Percentiles rank a stretch among this genome's conserved stretches.
phyloP scores from a whole-genome alignment of 1,140 invertebrate species.

The Dolichoris vasculosae region DNA sequence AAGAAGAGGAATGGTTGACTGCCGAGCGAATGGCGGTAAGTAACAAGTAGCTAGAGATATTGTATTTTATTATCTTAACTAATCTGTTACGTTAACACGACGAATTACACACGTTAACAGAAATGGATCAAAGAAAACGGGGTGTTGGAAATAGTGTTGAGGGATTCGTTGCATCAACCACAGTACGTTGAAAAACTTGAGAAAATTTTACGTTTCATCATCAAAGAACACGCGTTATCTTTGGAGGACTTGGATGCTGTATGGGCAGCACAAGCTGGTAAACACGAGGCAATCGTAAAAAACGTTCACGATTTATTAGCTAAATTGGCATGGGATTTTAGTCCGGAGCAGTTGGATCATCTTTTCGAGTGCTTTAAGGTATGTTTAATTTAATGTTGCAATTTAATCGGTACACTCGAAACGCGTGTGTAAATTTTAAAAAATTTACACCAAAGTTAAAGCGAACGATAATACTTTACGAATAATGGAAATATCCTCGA shows the following conservation, averaged over 20 bases:
- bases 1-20: conserved; percentile 93
- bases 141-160: conserved; percentile 94
- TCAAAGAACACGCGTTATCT: conserved; percentile 94
- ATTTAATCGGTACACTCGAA: too few species aligned
- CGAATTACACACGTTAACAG: too few species aligned
- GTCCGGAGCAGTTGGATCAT: conserved; percentile 96
- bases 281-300: conserved; percentile 96
- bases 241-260: conserved; percentile 94
- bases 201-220: conserved; percentile 97
- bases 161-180: conserved; percentile 97
- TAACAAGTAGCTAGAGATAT: conserved; percentile 52
- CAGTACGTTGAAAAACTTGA: conserved; percentile 98
- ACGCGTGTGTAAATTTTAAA: too few species aligned
- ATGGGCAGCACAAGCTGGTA: conserved; percentile 96
- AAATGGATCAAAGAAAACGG: conserved; percentile 98
- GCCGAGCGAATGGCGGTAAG: conserved; percentile 94
- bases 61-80: not conserved
- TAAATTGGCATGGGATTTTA: conserved; percentile 98
- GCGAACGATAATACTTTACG: too few species aligned
- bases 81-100: too few species aligned
- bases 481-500: too few species aligned
- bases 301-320: conserved; percentile 97
- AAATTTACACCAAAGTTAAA: too few species aligned
- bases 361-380: conserved; percentile 98
- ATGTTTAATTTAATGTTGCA: not conserved